Base-by-base conservation (phyloP, 2,888 invertebrate genomes). In the Ctenicera cuprea region DNA sequence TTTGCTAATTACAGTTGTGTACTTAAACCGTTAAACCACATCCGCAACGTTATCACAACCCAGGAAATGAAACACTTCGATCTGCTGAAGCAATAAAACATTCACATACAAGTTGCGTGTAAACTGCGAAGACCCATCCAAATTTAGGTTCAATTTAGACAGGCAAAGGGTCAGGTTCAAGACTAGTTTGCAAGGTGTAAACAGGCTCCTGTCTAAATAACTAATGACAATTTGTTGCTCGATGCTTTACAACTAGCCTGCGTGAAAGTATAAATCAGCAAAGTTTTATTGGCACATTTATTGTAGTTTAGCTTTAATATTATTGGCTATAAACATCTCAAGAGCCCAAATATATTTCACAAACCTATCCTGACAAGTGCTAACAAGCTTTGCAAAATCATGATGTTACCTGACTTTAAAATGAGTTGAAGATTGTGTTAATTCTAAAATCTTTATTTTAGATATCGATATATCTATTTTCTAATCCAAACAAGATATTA, bases 141-240 rank as follows among this genome's bases (percentile, higher is more conserved):
- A 50, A 50, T 50, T 50, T 50, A 50, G 22, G 22, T 16, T 50
- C 50, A 50, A 50, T 50, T 50, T 50, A 20, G 50, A n/a, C 14
- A 14, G 14, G 7, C n/a, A n/a, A 41, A 14, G 41, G 41, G 41
- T 41, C 14, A 41, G 14, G 14, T 41, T 41, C 14, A 41, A 7
- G 41, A 14, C 14, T 41, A 14, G 14, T 14, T 41, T 14, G n/a
- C 14, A 41, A 50, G 50, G 50, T 50, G 20, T 12, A 48, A 48
- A 48, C 20, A 48, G 22, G 22, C 12, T 5, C 50, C 18, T 12
- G 18, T 50, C 22, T 22, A 50, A 22, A 50, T 48, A 50, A 50
- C 50, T 50, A 50, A 50, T 22, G 50, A 50, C 20, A 50, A 50
- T 22, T 50, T 50, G 50, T 50, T 50, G 50, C 22, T 22, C 18